Base-by-base conservation (phyloP, 2,888 invertebrate species). In the Leucophenga maculata region DNA sequence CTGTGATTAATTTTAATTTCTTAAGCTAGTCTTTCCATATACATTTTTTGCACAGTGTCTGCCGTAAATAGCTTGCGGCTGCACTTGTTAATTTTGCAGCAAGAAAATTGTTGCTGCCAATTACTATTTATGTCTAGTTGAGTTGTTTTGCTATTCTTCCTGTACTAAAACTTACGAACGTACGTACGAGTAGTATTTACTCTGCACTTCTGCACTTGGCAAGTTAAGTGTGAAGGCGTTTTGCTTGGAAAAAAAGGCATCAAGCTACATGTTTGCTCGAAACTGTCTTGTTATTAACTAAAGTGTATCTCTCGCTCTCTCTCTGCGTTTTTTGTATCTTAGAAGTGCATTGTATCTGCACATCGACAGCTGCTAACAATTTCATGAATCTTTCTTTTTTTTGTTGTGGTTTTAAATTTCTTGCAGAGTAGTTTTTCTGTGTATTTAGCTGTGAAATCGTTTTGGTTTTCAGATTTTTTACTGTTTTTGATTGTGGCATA, bases 81-180 rank as follows among this genome's bases (percentile, higher is more conserved):
- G 78, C 74, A 81, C 83, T 80, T 82, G 80, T 84, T 84, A 84
- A 80, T 80, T 80, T 80, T 83, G 73, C 79, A 80, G 74, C 79
- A 76, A n/a, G n/a, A n/a, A 80, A 80, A 80, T 80, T 80, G 84
- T 81, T 84, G 48, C 46, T 64, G 14, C 39, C 39, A 39, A 39
- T 39, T 39, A 39, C 39, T 6, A 39, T 39, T 39, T 39, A 1
- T 6, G 39, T 39, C 11, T 11, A 8, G 39, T 39, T 39, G 4
- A 11, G 3, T 39, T 8, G 1, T 39, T 3, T 39, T 39, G 39
- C 39, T 39, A n/a, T n/a, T n/a, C n/a, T 39, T 39, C 3, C 39
- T 39, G 26, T 26, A 26, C 3, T 26, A 26, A 26, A 26, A 26
- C 26, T 8, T n/a, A n/a, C n/a, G n/a, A n/a, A n/a, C n/a, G n/a